Evolutionary conservation across 2,113 vertebrate species (phyloP), one percentile per base, ranked within the genome.

Genomic region (Dromaius novaehollandiae): DNA sequence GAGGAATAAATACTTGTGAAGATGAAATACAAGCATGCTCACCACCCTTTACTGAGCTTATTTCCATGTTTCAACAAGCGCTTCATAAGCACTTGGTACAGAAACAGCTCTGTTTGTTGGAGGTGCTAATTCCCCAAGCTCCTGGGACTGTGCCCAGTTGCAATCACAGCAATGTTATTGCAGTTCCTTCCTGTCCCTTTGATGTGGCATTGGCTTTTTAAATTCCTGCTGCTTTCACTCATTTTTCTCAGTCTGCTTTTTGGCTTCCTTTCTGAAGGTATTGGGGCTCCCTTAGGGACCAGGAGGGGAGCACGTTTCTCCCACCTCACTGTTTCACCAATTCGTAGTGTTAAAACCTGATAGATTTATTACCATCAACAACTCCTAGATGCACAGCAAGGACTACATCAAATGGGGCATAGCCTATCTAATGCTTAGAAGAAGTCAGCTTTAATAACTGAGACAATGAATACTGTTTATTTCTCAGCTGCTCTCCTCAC

Each of bases 91-190:
- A 66, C 94, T 96, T 95, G 88, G 97, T 97, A 91, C 88, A 97
- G 93, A 97, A 97, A 95, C 78, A 95, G 85, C 88, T 97, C 88
- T 94, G 80, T 85, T 77, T 96, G 78, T 93, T 96, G 90, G 77
- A 97, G 95, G 96, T 88, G 92, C 93, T 96, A 90, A 80, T 90
- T 97, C 69, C 77, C 85, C 88, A 86, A 55, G 89, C 76, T 82
- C 96, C 95, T 98, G 97, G 97, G 96, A 95, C 91, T 88, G 85
- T 97, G 96, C 97, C 97, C 93, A 96, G 96, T 95, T 96, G 96
- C 96, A 97, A 96, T 98, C 96, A 97, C 97, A 96, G 96, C 91
- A 97, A 89, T 65, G 94, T 96, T 97, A 96, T 86, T 97, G 90
- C 94, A 88, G 91, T 96, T 97, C 88, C 95, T 97, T 96, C 97